Evolutionary conservation across 1,140 invertebrate genomes (phyloP).

Genomic region (Luehdorfia chinensis): DNA sequence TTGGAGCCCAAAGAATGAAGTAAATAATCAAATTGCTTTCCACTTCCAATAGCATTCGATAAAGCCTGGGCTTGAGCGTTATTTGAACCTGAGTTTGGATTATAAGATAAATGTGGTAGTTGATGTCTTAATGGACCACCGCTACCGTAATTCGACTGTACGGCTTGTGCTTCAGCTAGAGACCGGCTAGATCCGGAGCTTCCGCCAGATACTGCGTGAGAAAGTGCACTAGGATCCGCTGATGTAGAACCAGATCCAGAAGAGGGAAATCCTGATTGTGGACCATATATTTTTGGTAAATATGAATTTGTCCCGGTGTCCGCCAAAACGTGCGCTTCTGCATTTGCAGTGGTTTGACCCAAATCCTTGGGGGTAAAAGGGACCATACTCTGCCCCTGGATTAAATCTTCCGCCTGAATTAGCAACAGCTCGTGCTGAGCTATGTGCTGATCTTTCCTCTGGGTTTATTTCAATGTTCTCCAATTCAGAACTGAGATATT

Average conservation of each 20-base stretch:
- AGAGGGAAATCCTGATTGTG: neutral
- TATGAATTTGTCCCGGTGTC: neutral
- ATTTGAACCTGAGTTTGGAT: neutral
- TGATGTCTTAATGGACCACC: too few relatives aligned
- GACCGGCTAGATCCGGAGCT: constrained; percentile 11
- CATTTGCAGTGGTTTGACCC: neutral
- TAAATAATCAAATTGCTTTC: neutral
- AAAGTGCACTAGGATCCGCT: neutral
- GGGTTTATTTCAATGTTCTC: neutral
- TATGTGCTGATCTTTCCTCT: constrained; percentile 16
- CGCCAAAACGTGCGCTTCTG: neutral
- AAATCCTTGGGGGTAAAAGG: neutral
- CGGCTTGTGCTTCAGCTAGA: constrained; percentile 21
- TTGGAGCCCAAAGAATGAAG: too few relatives aligned
- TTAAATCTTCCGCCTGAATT: neutral
- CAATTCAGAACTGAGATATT: neutral
- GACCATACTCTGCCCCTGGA: neutral
- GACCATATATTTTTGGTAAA: neutral
- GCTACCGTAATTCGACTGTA: neutral
- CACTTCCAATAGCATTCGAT: constrained; percentile 2
- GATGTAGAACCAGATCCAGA: neutral
- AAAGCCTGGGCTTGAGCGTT: constrained; percentile 7
- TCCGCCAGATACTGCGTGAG: neutral
- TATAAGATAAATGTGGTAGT: neutral
- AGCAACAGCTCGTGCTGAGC: constrained; percentile 5